Evolutionary conservation across 2,888 invertebrate species (phyloP).

Genomic region (Lasioglossum vierecki): DNA sequence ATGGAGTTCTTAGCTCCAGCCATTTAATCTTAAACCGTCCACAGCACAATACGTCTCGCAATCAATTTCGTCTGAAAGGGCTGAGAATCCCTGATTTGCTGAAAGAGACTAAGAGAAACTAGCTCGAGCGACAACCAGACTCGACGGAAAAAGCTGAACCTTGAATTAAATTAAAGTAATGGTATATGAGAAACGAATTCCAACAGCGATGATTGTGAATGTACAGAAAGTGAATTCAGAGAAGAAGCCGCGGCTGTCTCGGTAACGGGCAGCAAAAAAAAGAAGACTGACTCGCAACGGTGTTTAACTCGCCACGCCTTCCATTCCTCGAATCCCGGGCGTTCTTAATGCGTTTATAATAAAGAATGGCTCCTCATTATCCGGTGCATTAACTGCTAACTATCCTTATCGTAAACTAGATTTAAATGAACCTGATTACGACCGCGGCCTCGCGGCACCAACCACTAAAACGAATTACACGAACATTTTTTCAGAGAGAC

Average conservation of each 20-base stretch:
- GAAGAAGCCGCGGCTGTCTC: neutral
- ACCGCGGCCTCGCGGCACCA: constrained; percentile 29
- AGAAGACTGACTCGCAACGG: neutral
- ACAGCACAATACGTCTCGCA: neutral
- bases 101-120: neutral
- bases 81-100: neutral
- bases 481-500: constrained; percentile 54
- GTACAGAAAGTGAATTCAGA: neutral
- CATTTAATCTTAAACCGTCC: neutral
- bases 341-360: constrained; percentile 45
- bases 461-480: constrained; percentile 53
- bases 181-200: neutral
- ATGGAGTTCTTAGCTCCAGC: neutral
- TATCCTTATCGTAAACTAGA: constrained; percentile 55
- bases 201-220: neutral
- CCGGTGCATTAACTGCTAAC: constrained; percentile 50
- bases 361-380: constrained; percentile 50
- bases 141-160: neutral
- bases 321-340: constrained; percentile 16
- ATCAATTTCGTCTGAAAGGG: neutral
- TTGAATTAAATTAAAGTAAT: no score
- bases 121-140: neutral
- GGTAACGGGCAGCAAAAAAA: neutral
- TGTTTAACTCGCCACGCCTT: constrained; percentile 13
- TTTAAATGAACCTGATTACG: constrained; percentile 68